Conservation (phyloP, 2,888 invertebrate genomes). For the Oligia latruncula region DNA sequence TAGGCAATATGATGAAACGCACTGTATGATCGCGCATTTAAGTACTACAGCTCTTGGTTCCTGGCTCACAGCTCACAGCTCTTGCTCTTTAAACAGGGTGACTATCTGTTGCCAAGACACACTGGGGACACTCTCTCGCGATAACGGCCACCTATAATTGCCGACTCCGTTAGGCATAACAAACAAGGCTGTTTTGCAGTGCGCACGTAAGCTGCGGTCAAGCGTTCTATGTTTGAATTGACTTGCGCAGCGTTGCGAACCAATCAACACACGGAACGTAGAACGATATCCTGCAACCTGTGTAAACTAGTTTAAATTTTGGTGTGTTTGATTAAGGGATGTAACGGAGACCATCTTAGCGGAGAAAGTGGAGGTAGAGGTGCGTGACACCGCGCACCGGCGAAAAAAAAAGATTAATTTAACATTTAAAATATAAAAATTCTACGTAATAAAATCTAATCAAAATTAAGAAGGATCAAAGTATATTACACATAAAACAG, state of each 20-base stretch:
- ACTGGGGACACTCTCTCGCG: background rate
- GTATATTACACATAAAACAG: background rate
- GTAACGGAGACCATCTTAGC: background rate
- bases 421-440: background rate
- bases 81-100: background rate
- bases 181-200: background rate
- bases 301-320: background rate
- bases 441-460: background rate
- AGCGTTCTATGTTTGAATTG: conserved; percentile 40
- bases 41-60: background rate
- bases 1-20: background rate
- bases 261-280: conserved; percentile 42
- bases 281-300: conserved; percentile 7
- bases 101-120: background rate
- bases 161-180: background rate
- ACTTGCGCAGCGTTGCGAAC: conserved; percentile 29
- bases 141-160: background rate
- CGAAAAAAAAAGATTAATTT: background rate
- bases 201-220: conserved; percentile 20
- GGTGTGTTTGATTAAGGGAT: background rate
- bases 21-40: background rate
- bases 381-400: background rate
- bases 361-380: too few species aligned
- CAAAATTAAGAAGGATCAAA: background rate
- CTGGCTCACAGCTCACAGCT: too few species aligned